phyloP scores from a whole-genome alignment of 2,797 vertebrate genomes.

The Pristis pectinata region DNA sequence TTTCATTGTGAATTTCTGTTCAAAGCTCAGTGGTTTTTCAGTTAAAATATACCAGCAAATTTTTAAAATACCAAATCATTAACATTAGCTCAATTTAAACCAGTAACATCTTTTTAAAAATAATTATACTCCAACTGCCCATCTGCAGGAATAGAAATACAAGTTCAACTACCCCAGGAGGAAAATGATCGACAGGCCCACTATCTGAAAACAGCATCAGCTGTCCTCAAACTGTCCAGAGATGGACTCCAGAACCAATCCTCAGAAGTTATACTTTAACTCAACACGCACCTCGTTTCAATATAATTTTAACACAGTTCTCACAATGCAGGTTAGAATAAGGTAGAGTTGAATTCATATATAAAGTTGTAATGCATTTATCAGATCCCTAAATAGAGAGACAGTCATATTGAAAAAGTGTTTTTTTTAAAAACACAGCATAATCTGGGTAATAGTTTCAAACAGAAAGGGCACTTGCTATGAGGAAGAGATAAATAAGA shows the following conservation, averaged over 20 bases:
- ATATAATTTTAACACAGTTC: neutral
- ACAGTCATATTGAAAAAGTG: neutral
- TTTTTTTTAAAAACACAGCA: neutral
- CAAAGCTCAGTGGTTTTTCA: neutral
- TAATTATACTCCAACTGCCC: neutral
- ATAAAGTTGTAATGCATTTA: neutral
- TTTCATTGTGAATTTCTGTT: neutral
- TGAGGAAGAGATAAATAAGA: neutral
- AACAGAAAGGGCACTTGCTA: neutral
- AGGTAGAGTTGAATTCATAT: neutral
- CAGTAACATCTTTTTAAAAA: neutral
- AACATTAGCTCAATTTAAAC: slow-evolving; percentile 1
- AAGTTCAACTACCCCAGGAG: slow-evolving; percentile 16
- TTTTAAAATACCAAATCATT: slow-evolving; percentile 9
- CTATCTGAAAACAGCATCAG: neutral
- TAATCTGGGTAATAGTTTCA: neutral
- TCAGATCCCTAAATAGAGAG: neutral
- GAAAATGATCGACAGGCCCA: neutral
- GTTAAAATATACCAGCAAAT: slow-evolving; percentile 18
- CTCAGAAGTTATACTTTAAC: neutral
- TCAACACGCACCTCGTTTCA: neutral
- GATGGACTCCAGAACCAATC: neutral
- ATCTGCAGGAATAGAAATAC: neutral
- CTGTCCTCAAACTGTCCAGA: neutral
- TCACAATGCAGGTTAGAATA: neutral